phyloP scores from a whole-genome alignment of 2,113 vertebrate species.

The Microtus oregoni region DNA sequence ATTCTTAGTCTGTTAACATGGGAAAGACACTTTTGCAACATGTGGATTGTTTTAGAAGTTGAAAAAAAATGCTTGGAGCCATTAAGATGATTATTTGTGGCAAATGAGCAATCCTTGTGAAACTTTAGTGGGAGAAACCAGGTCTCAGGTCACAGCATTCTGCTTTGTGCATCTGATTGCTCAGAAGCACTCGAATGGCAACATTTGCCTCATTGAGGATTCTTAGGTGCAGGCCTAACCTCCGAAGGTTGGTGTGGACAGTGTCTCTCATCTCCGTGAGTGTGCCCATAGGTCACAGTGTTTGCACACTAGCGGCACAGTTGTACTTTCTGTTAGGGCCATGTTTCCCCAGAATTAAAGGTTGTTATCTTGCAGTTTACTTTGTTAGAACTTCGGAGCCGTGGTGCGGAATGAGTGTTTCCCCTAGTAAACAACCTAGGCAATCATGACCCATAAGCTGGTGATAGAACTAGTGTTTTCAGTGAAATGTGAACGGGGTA shows the following conservation, averaged over 20 bases:
- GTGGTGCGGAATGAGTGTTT: neutral
- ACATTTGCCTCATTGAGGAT: neutral
- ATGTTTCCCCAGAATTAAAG: neutral
- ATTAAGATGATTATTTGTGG: slow-evolving; percentile 37
- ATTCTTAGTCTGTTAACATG: slow-evolving; percentile 67
- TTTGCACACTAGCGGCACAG: neutral
- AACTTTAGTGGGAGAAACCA: neutral
- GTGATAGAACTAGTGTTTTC: neutral
- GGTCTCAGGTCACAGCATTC: neutral
- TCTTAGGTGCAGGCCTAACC: neutral
- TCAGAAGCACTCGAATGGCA: neutral
- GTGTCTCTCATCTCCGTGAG: neutral
- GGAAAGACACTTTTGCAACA: slow-evolving; percentile 69
- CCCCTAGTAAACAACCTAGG: neutral
- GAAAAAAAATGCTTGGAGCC: slow-evolving; percentile 24
- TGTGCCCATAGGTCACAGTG: neutral
- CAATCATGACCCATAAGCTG: neutral
- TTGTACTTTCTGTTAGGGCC: neutral
- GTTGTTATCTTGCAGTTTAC: neutral
- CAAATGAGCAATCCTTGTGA: neutral
- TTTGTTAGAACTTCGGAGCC: neutral
- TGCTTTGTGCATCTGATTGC: neutral
- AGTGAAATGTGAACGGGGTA: neutral
- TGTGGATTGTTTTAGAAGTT: neutral
- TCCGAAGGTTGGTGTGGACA: neutral